Percentiles rank a stretch among this genome's conserved stretches.
phyloP scores from a whole-genome alignment of 2,888 invertebrate species.

The Enchytraeus crypticus region DNA sequence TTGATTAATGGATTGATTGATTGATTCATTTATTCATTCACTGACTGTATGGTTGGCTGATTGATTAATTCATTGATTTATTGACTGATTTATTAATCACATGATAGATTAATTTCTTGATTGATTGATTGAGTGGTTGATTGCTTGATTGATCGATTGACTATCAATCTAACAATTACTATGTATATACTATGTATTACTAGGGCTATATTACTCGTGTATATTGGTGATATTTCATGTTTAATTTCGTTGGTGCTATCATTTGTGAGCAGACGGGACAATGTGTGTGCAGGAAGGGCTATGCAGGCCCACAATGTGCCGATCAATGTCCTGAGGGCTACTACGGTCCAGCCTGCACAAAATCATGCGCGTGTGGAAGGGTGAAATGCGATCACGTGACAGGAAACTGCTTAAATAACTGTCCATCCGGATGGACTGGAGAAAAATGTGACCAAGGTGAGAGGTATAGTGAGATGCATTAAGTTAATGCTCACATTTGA shows the following conservation, averaged over 20 bases:
- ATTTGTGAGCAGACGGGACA: not conserved
- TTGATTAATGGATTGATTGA: too few relatives aligned
- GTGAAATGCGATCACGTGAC: conserved; percentile 26
- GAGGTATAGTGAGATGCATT: too few relatives aligned
- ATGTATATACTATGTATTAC: too few relatives aligned
- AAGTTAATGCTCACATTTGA: too few relatives aligned
- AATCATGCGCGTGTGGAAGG: conserved; percentile 33
- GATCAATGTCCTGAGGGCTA: conserved; percentile 29
- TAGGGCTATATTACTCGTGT: too few relatives aligned
- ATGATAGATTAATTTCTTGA: too few relatives aligned
- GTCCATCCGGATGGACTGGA: conserved; percentile 43
- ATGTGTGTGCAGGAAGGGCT: not conserved
- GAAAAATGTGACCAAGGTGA: conserved; percentile 40
- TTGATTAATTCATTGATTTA: not conserved
- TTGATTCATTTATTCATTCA: too few relatives aligned
- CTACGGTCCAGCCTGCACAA: conserved; percentile 29
- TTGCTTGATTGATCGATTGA: not conserved
- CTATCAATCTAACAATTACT: too few relatives aligned
- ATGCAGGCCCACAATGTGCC: not conserved
- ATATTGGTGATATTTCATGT: too few relatives aligned
- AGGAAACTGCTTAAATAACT: conserved; percentile 36
- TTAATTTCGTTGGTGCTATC: too few relatives aligned
- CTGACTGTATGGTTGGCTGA: not conserved
- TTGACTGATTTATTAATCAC: too few relatives aligned
- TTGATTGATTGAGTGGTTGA: too few relatives aligned